Conservation (phyloP, 1,140 invertebrate species). For the Tetraneura akinire region DNA sequence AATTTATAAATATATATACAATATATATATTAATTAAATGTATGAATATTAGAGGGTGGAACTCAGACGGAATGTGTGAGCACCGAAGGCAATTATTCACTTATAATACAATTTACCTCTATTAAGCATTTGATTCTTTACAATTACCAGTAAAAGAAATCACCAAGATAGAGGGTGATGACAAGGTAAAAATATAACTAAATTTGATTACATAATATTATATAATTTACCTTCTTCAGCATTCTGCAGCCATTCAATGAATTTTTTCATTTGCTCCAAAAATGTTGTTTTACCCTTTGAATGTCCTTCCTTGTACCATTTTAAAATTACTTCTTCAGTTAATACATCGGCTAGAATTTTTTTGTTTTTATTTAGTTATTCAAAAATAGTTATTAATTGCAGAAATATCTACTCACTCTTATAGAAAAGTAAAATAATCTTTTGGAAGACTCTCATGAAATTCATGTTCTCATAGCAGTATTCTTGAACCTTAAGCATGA, state of each 20-base stretch:
- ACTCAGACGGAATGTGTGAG: slow-evolving; percentile 39
- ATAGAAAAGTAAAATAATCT: slow-evolving; percentile 94
- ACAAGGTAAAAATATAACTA: not conserved
- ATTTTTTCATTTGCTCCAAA: slow-evolving; percentile 96
- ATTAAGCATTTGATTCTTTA: slow-evolving; percentile 45
- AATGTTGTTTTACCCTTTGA: slow-evolving; percentile 96
- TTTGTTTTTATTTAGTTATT: slow-evolving; percentile 43
- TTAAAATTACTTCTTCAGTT: slow-evolving; percentile 87
- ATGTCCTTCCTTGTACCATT: slow-evolving; percentile 92
- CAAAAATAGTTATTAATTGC: not conserved
- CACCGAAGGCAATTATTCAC: slow-evolving; percentile 39
- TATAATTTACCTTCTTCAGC: slow-evolving; percentile 77
- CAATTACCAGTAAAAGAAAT: not conserved
- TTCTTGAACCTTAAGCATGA: slow-evolving; percentile 90
- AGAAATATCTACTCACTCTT: slow-evolving; percentile 69
- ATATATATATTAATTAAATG: not conserved
- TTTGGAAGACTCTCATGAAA: slow-evolving; percentile 97
- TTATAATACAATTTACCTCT: not conserved
- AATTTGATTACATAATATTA: not conserved
- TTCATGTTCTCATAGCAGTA: slow-evolving; percentile 99
- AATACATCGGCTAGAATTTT: slow-evolving; percentile 74
- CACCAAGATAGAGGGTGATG: slow-evolving; percentile 28
- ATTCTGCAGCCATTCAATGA: slow-evolving; percentile 94
- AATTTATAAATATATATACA: too few species aligned
- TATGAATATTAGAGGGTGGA: slow-evolving; percentile 40